Base-by-base conservation (phyloP, 1,140 invertebrate species). In the Ceratitis capitata region DNA sequence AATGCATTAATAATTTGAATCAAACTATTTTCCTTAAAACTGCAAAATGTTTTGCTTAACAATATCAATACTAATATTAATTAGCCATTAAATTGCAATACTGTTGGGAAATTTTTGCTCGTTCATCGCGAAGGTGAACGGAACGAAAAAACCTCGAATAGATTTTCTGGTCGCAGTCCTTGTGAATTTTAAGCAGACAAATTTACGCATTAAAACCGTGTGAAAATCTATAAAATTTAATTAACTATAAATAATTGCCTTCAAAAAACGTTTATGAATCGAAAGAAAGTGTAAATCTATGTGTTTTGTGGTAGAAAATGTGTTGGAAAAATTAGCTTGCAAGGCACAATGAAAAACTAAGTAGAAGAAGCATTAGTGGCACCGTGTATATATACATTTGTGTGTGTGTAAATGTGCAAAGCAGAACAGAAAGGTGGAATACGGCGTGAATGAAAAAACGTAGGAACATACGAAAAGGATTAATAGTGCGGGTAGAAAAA, bases 81-180 rank as follows among this genome's bases (percentile, higher is more conserved):
- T n/a, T n/a, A n/a, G 14, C 51, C 23, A n/a, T 56, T 23, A n/a
- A 23, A 7, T n/a, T 56, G 39, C 69, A 78, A 45, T 42, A 39
- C 29, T 39, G 35, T 42, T 14, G 39, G 64, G 64, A 42, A 69
- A 69, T 69, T n/a, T 56, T 69, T 69, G 32, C 64, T 69, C 64
- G 64, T 39, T 69, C 64, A 42, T 69, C 12, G 69, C 69, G 69
- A 78, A 78, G 69, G 39, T 19, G 39, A 78, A 32, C 69, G 69
- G 45, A 78, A 78, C 39, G 69, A 83, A 83, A 83, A 83, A 42
- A 51, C 19, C 82, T 56, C 47, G 47, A 53, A 58, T 53, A 83
- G 82, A 83, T 83, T 83, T 83, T 83, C 82, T 51, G 82, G 14
- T 83, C 82, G 53, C 53, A 47, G 82, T 83, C 82, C 82, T 83